Evolutionary conservation across 2,888 invertebrate species (phyloP).

Genomic region (Amitus sp.): DNA sequence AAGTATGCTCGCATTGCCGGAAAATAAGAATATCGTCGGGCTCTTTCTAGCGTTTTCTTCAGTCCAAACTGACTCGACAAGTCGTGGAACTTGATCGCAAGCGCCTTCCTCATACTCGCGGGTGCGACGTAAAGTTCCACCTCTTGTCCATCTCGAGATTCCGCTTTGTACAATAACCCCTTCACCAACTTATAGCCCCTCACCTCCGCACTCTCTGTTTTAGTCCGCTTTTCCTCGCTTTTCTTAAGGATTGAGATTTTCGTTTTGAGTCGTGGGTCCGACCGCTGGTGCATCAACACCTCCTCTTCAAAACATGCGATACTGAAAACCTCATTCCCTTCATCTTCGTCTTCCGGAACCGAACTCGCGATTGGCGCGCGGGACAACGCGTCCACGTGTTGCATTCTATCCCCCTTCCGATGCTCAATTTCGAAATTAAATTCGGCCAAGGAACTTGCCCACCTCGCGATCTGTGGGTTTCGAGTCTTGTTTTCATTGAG

Average conservation of each 20-base stretch:
- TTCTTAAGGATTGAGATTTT: no score
- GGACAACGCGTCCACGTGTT: slow-evolving; percentile 6
- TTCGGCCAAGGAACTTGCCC: neutral
- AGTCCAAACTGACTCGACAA: slow-evolving; percentile 22
- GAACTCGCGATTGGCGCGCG: slow-evolving; percentile 1
- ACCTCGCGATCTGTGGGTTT: slow-evolving; percentile 7
- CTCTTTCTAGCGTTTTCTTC: no score
- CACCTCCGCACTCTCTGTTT: neutral
- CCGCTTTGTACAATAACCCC: neutral
- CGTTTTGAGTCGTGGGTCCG: neutral
- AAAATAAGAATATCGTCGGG: slow-evolving; percentile 4
- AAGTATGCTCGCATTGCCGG: neutral
- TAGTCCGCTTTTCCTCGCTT: neutral
- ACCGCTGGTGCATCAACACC: neutral
- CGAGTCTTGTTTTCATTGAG: neutral
- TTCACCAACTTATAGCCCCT: neutral
- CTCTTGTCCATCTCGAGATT: neutral
- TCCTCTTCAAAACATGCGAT: neutral
- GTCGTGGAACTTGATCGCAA: slow-evolving; percentile 28
- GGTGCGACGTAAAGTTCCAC: slow-evolving; percentile 18
- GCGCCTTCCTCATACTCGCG: slow-evolving; percentile 23
- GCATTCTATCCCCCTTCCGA: neutral
- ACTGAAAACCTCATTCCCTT: neutral
- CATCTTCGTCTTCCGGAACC: neutral
- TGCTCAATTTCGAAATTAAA: neutral